These are phyloP conservation scores for Epinephelus lanceolatus DNA, from an alignment of 2,113 vertebrate genomes.

Conservation along the genomic window DNA sequence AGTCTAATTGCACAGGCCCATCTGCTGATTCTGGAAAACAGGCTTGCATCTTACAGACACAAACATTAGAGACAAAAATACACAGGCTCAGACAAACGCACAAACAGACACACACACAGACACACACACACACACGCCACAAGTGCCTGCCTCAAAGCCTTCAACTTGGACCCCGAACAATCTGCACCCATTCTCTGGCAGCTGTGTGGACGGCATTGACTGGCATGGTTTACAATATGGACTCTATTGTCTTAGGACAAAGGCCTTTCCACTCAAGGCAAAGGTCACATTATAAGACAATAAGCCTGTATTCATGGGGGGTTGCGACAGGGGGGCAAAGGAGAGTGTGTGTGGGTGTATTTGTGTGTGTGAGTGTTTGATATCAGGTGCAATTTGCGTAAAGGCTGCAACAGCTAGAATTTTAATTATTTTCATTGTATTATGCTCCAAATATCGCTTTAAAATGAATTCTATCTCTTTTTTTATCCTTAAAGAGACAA, in stretches of 20 bases:
- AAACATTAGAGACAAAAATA: constrained; percentile 53
- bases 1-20: constrained; percentile 76
- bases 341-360: neutral
- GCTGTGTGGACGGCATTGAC: constrained; percentile 73
- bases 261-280: constrained; percentile 70
- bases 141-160: constrained; percentile 67
- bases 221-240: constrained; percentile 79
- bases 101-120: constrained; percentile 1
- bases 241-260: constrained; percentile 77
- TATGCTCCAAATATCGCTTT: neutral
- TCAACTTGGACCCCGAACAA: constrained; percentile 70
- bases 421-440: neutral
- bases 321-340: neutral
- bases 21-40: constrained; percentile 77
- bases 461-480: neutral
- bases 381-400: constrained; percentile 24
- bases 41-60: constrained; percentile 60
- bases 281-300: constrained; percentile 77
- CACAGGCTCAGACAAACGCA: constrained; percentile 13
- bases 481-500: neutral
- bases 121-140: constrained; percentile 22
- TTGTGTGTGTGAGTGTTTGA: neutral
- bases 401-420: neutral
- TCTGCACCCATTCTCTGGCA: constrained; percentile 68
- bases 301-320: constrained; percentile 56